Evolutionary conservation across 1,140 invertebrate species (phyloP), one percentile per base, ranked within the genome.

Genomic region (Phortica variegata): DNA sequence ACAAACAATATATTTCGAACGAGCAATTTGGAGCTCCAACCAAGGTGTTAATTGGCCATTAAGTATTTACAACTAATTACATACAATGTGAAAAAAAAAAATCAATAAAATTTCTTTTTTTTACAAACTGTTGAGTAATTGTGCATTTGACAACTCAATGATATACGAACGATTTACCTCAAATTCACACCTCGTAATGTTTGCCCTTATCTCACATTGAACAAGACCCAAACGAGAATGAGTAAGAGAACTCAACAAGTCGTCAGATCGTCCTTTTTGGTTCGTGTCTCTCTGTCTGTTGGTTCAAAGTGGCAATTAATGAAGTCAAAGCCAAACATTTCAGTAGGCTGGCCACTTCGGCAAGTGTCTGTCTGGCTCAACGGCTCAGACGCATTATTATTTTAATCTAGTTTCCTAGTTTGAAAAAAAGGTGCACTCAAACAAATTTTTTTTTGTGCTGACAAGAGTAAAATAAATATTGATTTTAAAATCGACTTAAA

Each of bases 401-500:
- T 66, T 56, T 65, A 65, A 65, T 65, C 61, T 56, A 66, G 61
- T 54, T 56, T 53, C 39, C 21, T 33, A 17, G 12, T 19, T 32
- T 17, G n/a, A 29, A 48, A 56, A 62, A 54, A 48, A 40, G n/a
- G n/a, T n/a, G n/a, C n/a, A n/a, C n/a, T n/a, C n/a, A n/a, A n/a
- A n/a, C n/a, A n/a, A n/a, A 17, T n/a, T 23, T n/a, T 45, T 16
- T 26, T 21, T 7, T 31, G n/a, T 12, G 26, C 19, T 43, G 13
- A 18, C 20, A 15, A 39, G 21, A n/a, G n/a, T n/a, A 60, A 70
- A 71, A 47, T 61, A 70, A 71, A 71, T 70, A 71, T 70, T 71
- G 65, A 70, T 66, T 65, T 40, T 70, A 47, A 52, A 65, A 65
- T 70, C 56, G 54, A 57, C 54, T 70, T 70, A 70, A 42, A 50